phyloP scores from a whole-genome alignment of 2,113 vertebrate genomes.

The Mus spicilegus region DNA sequence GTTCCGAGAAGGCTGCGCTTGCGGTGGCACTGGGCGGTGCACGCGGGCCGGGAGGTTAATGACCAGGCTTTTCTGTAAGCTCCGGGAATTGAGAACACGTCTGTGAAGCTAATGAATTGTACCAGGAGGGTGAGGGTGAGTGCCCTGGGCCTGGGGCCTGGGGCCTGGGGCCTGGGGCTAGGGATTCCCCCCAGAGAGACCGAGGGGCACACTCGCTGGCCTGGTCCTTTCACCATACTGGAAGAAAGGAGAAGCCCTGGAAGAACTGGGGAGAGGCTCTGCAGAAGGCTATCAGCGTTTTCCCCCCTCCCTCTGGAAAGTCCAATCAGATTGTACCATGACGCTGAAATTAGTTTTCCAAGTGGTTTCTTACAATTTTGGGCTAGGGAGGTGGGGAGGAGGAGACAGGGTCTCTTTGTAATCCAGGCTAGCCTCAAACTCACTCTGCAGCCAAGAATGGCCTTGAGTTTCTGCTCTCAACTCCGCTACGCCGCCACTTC shows the following conservation, averaged over 20 bases:
- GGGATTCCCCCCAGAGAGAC: neutral
- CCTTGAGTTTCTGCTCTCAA: neutral
- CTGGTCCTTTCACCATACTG: neutral
- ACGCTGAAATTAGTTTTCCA: neutral
- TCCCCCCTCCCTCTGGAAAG: neutral
- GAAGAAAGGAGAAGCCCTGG: too few species aligned
- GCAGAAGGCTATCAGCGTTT: neutral
- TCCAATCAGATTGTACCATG: neutral
- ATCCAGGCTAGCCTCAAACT: neutral
- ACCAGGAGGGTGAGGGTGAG: neutral
- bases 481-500: neutral
- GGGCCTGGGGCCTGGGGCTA: accelerated
- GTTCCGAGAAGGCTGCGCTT: neutral
- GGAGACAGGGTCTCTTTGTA: neutral
- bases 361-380: neutral
- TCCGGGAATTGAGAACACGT: neutral
- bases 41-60: neutral
- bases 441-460: neutral
- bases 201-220: neutral
- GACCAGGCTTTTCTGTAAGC: neutral
- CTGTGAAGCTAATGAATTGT: neutral
- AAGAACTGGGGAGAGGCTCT: neutral
- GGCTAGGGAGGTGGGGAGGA: neutral
- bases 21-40: neutral
- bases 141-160: accelerated